Evolutionary conservation across 1,140 invertebrate species (phyloP).

Genomic region (Aphelinus certus): DNA sequence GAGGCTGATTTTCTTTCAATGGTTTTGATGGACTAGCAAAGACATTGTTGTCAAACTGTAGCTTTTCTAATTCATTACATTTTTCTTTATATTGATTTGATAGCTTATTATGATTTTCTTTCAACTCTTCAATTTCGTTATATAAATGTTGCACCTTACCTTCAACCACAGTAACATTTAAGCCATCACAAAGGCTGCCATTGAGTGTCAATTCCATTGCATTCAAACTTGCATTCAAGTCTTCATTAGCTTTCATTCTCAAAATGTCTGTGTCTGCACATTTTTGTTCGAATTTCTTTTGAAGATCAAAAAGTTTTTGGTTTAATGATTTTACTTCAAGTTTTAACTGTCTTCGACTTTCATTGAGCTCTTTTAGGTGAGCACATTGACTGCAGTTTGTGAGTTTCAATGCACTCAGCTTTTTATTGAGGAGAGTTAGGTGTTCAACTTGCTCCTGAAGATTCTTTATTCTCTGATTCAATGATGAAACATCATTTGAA

Average conservation of each 20-base stretch:
- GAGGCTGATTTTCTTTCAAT: conserved; percentile 1
- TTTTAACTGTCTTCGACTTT: conserved; percentile 48
- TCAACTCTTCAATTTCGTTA: conserved; percentile 45
- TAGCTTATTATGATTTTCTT: conserved; percentile 41
- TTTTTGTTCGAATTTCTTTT: conserved; percentile 51
- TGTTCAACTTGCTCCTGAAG: conserved; percentile 43
- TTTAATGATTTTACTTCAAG: conserved; percentile 49
- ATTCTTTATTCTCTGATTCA: conserved; percentile 40
- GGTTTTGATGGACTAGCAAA: neutral
- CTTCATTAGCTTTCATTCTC: conserved; percentile 47
- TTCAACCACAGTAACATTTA: conserved; percentile 47
- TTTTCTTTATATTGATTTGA: conserved; percentile 45
- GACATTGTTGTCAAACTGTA: conserved; percentile 25
- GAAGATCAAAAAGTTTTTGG: conserved; percentile 46
- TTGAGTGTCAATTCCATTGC: conserved; percentile 39
- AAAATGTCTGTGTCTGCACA: conserved; percentile 44
- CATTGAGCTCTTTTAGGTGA: conserved; percentile 47
- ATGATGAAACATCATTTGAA: conserved; percentile 31
- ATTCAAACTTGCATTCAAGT: conserved; percentile 45
- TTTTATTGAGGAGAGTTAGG: conserved; percentile 46
- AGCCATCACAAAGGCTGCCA: conserved; percentile 34
- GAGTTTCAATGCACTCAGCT: conserved; percentile 49
- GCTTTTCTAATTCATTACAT: conserved; percentile 47
- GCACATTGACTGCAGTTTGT: conserved; percentile 47
- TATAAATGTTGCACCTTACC: conserved; percentile 44